Evolutionary conservation across 2,113 vertebrate genomes (phyloP).

Genomic region (Sciurus niger): DNA sequence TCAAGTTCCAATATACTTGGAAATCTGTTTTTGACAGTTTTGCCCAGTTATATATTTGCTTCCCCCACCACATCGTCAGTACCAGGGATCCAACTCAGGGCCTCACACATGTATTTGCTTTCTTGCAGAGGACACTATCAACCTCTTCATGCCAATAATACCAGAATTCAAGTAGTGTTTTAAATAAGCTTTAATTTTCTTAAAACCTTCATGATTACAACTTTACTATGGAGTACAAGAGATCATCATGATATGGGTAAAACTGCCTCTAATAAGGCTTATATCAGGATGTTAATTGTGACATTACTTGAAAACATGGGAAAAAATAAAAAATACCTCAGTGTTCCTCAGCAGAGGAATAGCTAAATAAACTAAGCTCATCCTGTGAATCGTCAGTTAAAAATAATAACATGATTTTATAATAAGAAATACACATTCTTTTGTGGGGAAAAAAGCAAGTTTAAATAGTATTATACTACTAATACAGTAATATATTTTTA

Average conservation of each 20-base stretch:
- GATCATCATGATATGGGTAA: not conserved
- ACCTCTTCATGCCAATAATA: not conserved
- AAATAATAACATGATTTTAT: not conserved
- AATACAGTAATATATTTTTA: not conserved
- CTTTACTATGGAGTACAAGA: conserved; percentile 24
- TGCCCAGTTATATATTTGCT: conserved; percentile 24
- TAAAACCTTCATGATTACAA: conserved; percentile 32
- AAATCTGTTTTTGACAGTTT: not conserved
- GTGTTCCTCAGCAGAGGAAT: not conserved
- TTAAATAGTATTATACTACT: not conserved
- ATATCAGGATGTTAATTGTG: not conserved
- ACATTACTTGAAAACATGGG: not conserved
- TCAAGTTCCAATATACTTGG: conserved; percentile 36
- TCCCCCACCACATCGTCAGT: not conserved
- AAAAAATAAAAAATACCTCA: not conserved
- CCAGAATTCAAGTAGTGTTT: conserved; percentile 25
- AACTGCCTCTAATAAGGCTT: not conserved
- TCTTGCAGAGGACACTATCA: not conserved
- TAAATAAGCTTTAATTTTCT: conserved; percentile 29
- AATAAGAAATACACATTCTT: not conserved
- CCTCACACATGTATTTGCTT: not conserved
- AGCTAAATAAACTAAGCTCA: not conserved
- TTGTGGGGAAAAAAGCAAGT: conserved; percentile 10
- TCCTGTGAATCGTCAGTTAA: not conserved
- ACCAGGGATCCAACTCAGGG: no score